Evolutionary conservation across 2,888 invertebrate genomes (phyloP).

Genomic region (Hyppa rectilinea): DNA sequence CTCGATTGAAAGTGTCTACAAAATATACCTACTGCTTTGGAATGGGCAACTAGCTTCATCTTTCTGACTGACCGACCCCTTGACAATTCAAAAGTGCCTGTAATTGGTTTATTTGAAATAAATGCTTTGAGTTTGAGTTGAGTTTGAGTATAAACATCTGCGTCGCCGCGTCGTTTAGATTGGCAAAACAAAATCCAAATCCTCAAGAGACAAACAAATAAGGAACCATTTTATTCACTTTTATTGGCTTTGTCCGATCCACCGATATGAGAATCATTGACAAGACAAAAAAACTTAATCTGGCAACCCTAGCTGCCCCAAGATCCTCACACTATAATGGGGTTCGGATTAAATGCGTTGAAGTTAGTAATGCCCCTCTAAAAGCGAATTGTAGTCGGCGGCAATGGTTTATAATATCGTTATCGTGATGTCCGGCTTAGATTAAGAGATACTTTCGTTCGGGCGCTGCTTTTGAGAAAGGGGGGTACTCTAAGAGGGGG

Average conservation of each 20-base stretch:
- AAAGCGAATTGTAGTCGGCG: constrained; percentile 87
- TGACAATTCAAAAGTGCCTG: too few relatives aligned
- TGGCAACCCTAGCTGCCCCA: constrained; percentile 67
- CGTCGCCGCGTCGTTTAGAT: constrained; percentile 1
- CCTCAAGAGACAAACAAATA: constrained; percentile 48
- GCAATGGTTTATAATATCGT: constrained; percentile 86
- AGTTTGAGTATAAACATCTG: constrained; percentile 15
- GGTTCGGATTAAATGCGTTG: constrained; percentile 85
- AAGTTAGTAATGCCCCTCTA: constrained; percentile 85
- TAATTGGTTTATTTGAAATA: too few relatives aligned
- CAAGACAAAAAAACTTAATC: constrained; percentile 60
- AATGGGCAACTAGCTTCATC: too few relatives aligned
- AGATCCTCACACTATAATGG: constrained; percentile 79
- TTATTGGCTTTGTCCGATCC: constrained; percentile 65
- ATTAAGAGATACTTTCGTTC: constrained; percentile 84
- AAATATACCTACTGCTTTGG: too few relatives aligned
- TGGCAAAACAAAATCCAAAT: constrained; percentile 25
- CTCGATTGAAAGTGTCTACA: background rate
- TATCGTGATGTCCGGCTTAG: constrained; percentile 85
- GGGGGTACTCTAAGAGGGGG: constrained; percentile 63
- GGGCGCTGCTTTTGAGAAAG: constrained; percentile 68
- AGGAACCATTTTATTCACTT: constrained; percentile 66
- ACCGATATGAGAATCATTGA: constrained; percentile 71
- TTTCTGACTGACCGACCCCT: too few relatives aligned
- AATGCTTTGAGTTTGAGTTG: too few relatives aligned